These are phyloP conservation scores for Tapera naevia DNA, from an alignment of 2,797 vertebrate genomes.

Conservation along the genomic window DNA sequence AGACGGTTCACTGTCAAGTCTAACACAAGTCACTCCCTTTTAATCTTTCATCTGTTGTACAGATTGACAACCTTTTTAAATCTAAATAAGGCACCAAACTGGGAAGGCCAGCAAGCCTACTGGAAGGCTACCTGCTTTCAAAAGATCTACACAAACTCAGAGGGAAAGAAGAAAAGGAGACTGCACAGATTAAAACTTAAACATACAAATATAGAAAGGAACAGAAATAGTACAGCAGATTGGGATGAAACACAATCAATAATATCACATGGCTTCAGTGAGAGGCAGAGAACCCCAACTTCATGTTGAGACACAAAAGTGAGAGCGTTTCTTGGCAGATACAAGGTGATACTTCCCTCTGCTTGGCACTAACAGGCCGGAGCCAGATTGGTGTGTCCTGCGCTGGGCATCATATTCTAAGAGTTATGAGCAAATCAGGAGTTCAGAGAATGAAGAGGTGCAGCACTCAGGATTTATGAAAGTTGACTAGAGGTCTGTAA, in stretches of 20 bases:
- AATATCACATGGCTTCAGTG: background rate
- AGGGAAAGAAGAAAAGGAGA: background rate
- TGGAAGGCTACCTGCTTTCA: background rate
- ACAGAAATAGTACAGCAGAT: background rate
- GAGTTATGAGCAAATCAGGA: background rate
- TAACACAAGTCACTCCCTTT: background rate
- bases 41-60: background rate
- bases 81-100: background rate
- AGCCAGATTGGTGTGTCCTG: rapidly evolving
- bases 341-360: background rate
- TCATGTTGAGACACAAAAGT: background rate
- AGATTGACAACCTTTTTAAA: background rate
- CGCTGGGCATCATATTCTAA: background rate
- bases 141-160: background rate
- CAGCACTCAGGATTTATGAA: rapidly evolving
- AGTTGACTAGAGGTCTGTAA: background rate
- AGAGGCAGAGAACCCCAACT: background rate
- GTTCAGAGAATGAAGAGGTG: background rate
- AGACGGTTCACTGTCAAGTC: background rate
- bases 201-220: background rate
- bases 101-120: background rate
- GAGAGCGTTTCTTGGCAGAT: background rate
- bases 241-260: background rate
- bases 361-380: background rate
- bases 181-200: background rate